phyloP scores from a whole-genome alignment of 2,797 vertebrate genomes.

The Schizopygopsis pylzovi region DNA sequence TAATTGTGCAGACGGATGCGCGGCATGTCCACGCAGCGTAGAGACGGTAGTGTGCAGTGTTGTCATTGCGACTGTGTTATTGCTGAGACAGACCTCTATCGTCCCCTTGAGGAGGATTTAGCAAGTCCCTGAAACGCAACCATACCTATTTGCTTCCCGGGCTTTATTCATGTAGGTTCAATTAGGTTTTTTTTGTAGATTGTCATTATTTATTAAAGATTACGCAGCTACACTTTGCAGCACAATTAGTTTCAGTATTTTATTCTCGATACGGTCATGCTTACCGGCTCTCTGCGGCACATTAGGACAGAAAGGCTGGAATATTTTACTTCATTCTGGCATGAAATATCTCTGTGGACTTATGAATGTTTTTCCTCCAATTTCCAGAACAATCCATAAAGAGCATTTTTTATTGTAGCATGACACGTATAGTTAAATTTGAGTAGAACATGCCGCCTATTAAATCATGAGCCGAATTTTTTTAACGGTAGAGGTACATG shows the following conservation, averaged over 20 bases:
- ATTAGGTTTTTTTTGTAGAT: slow-evolving; percentile 53
- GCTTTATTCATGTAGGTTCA: slow-evolving; percentile 26
- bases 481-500: slow-evolving; percentile 1
- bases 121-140: slow-evolving; percentile 45
- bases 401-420: slow-evolving; percentile 15
- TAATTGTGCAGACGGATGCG: neutral
- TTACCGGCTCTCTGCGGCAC: neutral
- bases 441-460: slow-evolving; percentile 9
- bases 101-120: slow-evolving; percentile 39
- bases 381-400: slow-evolving; percentile 35
- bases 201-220: slow-evolving; percentile 70
- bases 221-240: slow-evolving; percentile 60
- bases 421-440: slow-evolving; percentile 32
- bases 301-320: slow-evolving; percentile 15
- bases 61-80: slow-evolving; percentile 60
- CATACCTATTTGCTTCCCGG: slow-evolving; percentile 46
- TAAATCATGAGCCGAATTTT: slow-evolving; percentile 18
- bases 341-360: slow-evolving; percentile 1
- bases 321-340: slow-evolving; percentile 16
- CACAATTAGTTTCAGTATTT: slow-evolving; percentile 28
- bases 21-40: slow-evolving; percentile 39
- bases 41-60: slow-evolving; percentile 48
- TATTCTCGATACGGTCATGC: slow-evolving; percentile 2
- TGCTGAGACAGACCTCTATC: slow-evolving; percentile 62
- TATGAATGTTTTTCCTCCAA: slow-evolving; percentile 29